A percentile compares a stretch with the other conserved stretches of the same genome.
Evolutionary conservation across 2,797 vertebrate species (phyloP).

Genomic region (Ptychobarbus kaznakovi): DNA sequence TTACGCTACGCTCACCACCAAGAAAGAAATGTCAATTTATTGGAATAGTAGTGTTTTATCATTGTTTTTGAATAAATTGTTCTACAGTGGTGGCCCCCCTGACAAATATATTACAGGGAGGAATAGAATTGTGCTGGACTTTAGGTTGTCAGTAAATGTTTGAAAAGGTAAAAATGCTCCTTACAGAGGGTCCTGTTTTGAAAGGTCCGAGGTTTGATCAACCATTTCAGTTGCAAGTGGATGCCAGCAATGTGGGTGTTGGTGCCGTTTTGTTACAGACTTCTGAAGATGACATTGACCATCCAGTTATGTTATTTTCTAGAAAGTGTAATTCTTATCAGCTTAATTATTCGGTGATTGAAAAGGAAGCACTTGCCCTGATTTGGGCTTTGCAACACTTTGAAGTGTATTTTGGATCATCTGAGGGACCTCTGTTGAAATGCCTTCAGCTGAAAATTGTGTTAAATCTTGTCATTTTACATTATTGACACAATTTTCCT

Average conservation of each 20-base stretch:
- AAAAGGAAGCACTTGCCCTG: no score
- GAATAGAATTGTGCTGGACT: not conserved
- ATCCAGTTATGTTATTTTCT: not conserved
- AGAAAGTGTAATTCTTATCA: no score
- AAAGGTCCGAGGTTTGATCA: not conserved
- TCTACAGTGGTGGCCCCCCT: not conserved
- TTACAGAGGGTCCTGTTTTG: not conserved
- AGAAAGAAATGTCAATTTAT: not conserved
- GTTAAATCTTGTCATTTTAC: no score
- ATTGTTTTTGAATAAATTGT: not conserved
- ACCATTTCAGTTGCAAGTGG: not conserved
- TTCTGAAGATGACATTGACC: not conserved
- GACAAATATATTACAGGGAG: not conserved
- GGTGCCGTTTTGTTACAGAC: not conserved
- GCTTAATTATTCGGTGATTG: no score
- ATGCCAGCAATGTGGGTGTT: not conserved
- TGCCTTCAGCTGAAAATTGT: no score
- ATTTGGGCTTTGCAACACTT: no score
- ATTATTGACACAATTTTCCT: no score
- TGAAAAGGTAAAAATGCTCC: not conserved
- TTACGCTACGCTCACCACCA: not conserved
- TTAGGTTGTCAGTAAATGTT: not conserved
- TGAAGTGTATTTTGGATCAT: no score
- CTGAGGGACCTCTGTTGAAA: no score
- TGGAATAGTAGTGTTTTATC: not conserved